These are phyloP conservation scores for Micronisus gabar DNA, from an alignment of 2,113 vertebrate genomes.

Conservation along the genomic window DNA sequence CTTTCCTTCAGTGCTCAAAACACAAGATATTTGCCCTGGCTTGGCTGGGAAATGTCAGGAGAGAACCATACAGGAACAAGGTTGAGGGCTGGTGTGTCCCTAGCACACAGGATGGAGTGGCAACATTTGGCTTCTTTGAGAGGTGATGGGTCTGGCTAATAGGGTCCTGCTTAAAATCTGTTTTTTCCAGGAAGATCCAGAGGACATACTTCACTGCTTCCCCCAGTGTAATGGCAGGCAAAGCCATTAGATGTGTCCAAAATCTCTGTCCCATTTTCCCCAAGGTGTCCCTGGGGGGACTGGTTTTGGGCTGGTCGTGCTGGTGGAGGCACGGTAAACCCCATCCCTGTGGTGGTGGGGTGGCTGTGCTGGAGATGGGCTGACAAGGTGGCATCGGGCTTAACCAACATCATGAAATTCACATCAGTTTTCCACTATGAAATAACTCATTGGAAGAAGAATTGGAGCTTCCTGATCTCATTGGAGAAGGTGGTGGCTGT, in stretches of 20 bases:
- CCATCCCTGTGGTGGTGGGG: not conserved
- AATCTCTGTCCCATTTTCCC: not conserved
- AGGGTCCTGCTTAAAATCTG: not conserved
- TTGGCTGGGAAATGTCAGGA: not conserved
- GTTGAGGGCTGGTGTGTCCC: not conserved
- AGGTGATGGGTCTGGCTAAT: not conserved
- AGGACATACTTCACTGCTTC: not conserved
- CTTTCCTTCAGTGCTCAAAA: not conserved
- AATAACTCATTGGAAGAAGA: not conserved
- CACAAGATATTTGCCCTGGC: not conserved
- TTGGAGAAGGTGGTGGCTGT: not conserved
- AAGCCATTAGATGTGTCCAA: not conserved
- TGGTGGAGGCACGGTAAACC: rapidly evolving
- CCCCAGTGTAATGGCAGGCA: not conserved
- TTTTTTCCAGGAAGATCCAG: too few relatives aligned
- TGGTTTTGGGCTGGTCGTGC: not conserved
- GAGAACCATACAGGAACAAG: not conserved
- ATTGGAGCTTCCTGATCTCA: not conserved
- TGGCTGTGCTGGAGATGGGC: not conserved
- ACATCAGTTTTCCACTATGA: not conserved
- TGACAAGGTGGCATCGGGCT: not conserved
- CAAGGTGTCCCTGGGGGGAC: not conserved
- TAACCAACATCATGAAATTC: not conserved
- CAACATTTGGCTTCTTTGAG: not conserved
- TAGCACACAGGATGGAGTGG: not conserved